Percentiles rank a stretch among this genome's conserved stretches.
phyloP scores from a whole-genome alignment of 2,888 invertebrate genomes.

The Cyrtodaria siliqua region DNA sequence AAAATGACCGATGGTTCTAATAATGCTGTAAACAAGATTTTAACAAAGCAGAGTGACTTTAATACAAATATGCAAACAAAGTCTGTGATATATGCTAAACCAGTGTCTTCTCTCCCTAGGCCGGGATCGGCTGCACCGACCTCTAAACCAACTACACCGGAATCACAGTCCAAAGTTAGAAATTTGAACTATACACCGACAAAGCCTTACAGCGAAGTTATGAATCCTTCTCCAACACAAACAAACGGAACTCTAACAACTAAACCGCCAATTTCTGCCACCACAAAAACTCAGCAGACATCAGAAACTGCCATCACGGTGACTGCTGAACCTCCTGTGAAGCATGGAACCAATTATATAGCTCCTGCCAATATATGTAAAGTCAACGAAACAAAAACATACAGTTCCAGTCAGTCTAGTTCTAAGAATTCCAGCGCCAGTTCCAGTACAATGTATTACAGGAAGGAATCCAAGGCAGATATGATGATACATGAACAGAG shows the following conservation, averaged over 20 bases:
- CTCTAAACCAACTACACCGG: slow-evolving; percentile 51
- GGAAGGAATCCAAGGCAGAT: slow-evolving; percentile 73
- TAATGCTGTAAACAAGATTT: slow-evolving; percentile 18
- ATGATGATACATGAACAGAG: slow-evolving; percentile 73
- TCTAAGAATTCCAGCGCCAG: slow-evolving; percentile 41
- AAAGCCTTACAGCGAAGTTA: slow-evolving; percentile 77
- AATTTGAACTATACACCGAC: slow-evolving; percentile 79
- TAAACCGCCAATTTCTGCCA: slow-evolving; percentile 49
- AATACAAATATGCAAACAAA: slow-evolving; percentile 32
- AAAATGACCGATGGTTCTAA: slow-evolving; percentile 19
- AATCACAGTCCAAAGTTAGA: slow-evolving; percentile 63
- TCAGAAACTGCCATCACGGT: slow-evolving; percentile 50
- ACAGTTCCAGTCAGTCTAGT: slow-evolving; percentile 18
- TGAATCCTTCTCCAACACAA: slow-evolving; percentile 39
- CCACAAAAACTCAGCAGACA: slow-evolving; percentile 63
- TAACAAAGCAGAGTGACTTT: slow-evolving; percentile 18
- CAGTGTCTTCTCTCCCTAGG: slow-evolving; percentile 67
- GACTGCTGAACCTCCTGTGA: slow-evolving; percentile 13
- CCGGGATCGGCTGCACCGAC: slow-evolving; percentile 59
- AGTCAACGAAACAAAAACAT: slow-evolving; percentile 16
- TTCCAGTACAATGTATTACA: slow-evolving; percentile 71
- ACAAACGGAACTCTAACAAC: background rate
- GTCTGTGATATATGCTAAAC: slow-evolving; percentile 59
- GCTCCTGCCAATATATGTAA: slow-evolving; percentile 53
- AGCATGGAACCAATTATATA: slow-evolving; percentile 47